phyloP scores from a whole-genome alignment of 2,888 invertebrate genomes.

The Argynnis bischoffii region DNA sequence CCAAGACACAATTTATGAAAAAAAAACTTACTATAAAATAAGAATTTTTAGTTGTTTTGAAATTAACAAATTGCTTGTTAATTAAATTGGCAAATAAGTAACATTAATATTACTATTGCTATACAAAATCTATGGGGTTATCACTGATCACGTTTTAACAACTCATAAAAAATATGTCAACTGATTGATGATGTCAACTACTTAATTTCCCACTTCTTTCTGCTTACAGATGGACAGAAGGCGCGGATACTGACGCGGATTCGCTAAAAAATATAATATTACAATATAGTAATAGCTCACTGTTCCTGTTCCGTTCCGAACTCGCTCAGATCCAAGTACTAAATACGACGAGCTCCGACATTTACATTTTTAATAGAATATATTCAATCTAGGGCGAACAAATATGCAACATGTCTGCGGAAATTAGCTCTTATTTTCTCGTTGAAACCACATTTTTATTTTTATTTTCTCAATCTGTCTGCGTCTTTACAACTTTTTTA shows the following conservation, averaged over 20 bases:
- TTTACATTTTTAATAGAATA: conserved; percentile 27
- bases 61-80: too few species aligned
- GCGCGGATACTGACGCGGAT: too few species aligned
- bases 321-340: conserved; percentile 2
- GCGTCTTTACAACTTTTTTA: conserved; percentile 13
- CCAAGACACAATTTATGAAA: too few species aligned
- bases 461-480: conserved; percentile 7
- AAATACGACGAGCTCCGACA: conserved; percentile 28
- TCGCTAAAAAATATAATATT: neutral
- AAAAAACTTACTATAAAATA: too few species aligned
- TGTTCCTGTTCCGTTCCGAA: conserved; percentile 1
- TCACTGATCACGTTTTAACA: neutral
- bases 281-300: neutral
- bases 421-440: conserved; percentile 26
- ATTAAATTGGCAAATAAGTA: too few species aligned
- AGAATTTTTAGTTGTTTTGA: too few species aligned
- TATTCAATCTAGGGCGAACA: conserved; percentile 27
- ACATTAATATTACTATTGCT: too few species aligned
- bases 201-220: too few species aligned
- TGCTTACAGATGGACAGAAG: too few species aligned
- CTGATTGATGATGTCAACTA: too few species aligned
- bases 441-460: conserved; percentile 16
- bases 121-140: neutral
- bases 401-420: conserved; percentile 22
- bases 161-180: neutral